Base-by-base conservation (phyloP, 2,888 invertebrate genomes). In the Parochlus steinenii region DNA sequence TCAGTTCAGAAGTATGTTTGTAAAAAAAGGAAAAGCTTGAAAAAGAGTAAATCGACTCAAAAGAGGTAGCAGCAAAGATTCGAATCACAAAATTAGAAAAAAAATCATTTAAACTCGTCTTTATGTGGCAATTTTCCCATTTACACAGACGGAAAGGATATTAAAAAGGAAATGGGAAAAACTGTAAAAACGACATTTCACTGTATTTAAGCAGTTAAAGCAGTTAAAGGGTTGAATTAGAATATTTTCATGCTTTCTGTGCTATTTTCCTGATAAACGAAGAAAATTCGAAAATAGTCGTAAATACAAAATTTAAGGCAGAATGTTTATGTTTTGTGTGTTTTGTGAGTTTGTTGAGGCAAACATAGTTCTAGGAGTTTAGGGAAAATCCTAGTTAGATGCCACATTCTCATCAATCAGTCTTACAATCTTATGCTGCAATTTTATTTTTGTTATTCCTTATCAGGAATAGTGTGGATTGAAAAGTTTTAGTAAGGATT, bases 61-160 rank as follows among this genome's bases (percentile, higher is more conserved):
- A 25, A 18, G 27, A 33, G 17, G 26, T 25, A 15, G 17, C 8
- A 34, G 28, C 19, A 20, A 16, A 35, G 34, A 35, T 35, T 35
- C 20, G 27, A 28, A 35, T 35, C 34, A 35, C 29, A 35, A 35
- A 35, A 35, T 35, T 35, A 35, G 34, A 35, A 35, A 35, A 34
- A n/a, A 35, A 35, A 35, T 24, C 34, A 23, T 35, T 35, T 35
- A 35, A 35, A 35, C 18, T 22, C 34, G 34, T 35, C 34, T 35
- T 35, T 35, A 35, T 32, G n/a, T n/a, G n/a, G n/a, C n/a, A n/a
- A n/a, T 29, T 35, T 31, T 34, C 29, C 29, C 30, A 28, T 28
- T 35, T 28, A 20, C 19, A 22, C 11, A 34, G 34, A 35, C 34
- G 34, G 34, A 35, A 35, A 35, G 34, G 34, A 35, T 35, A 35